Evolutionary conservation across 2,888 invertebrate species (phyloP).

Genomic region (Perizoma flavofasciatum): DNA sequence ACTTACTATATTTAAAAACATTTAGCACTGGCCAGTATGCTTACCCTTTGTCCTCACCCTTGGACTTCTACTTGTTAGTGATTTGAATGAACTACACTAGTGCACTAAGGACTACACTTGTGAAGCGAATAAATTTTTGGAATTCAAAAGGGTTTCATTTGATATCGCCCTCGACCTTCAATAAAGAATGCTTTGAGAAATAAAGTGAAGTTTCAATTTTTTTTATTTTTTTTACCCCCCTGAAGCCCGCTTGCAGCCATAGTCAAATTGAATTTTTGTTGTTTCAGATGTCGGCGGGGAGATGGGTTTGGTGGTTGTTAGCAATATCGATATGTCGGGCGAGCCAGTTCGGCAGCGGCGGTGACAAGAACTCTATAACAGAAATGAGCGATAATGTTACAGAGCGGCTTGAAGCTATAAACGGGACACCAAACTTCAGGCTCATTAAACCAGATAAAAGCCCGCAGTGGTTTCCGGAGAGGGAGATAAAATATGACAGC

Average conservation of each 20-base stretch:
- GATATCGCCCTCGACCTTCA: conserved; percentile 68
- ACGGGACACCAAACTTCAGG: conserved; percentile 83
- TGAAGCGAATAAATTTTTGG: conserved; percentile 68
- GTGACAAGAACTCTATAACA: conserved; percentile 68
- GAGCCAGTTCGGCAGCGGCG: conserved; percentile 65
- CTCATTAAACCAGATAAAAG: conserved; percentile 83
- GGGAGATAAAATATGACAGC: conserved; percentile 85
- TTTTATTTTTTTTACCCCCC: conserved; percentile 50
- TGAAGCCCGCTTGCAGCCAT: conserved; percentile 34
- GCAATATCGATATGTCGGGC: conserved; percentile 57
- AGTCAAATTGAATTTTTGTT: conserved; percentile 63
- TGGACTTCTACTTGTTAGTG: conserved; percentile 44
- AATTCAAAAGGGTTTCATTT: conserved; percentile 79
- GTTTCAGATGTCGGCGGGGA: conserved; percentile 75
- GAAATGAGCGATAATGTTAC: conserved; percentile 61
- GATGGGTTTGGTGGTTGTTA: conserved; percentile 60
- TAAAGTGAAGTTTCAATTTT: conserved; percentile 79
- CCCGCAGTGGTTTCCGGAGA: conserved; percentile 84
- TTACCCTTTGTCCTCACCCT: conserved; percentile 47
- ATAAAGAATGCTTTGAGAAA: conserved; percentile 76
- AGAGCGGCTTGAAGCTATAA: conserved; percentile 80
- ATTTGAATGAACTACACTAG: conserved; percentile 37
- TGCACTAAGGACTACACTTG: conserved; percentile 48
- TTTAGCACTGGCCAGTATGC: conserved; percentile 34
- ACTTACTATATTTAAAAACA: no score